phyloP scores from a whole-genome alignment of 2,113 vertebrate genomes.

The Heterotilapia buettikoferi region DNA sequence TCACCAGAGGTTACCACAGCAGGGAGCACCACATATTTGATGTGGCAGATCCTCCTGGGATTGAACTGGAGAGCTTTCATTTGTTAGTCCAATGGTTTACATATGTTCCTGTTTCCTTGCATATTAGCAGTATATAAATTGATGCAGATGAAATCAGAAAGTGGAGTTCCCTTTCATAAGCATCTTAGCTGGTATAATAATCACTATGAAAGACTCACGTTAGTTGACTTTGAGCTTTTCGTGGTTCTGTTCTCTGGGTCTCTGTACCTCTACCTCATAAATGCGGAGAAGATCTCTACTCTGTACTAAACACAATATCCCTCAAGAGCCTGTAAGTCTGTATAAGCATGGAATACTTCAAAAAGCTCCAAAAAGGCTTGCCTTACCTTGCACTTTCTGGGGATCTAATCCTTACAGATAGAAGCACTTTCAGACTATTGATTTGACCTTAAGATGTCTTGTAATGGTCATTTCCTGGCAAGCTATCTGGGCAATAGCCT shows the following conservation, averaged over 20 bases:
- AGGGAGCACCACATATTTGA: not conserved
- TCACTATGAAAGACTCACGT: not conserved
- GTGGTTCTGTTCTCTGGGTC: not conserved
- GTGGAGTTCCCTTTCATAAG: not conserved
- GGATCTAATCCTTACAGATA: constrained; percentile 33
- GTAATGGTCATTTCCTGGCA: constrained; percentile 10
- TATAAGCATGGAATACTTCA: not conserved
- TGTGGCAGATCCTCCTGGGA: not conserved
- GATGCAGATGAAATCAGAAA: not conserved
- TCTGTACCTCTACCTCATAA: not conserved
- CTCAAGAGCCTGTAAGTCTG: constrained; percentile 9
- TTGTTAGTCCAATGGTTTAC: not conserved
- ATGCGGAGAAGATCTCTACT: not conserved
- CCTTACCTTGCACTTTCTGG: not conserved
- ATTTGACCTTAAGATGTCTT: constrained; percentile 13
- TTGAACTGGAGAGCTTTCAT: not conserved
- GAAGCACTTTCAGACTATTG: constrained; percentile 32
- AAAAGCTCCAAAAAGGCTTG: not conserved
- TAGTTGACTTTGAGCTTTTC: not conserved
- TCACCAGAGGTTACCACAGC: not conserved
- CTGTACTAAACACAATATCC: constrained; percentile 22
- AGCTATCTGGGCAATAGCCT: not conserved
- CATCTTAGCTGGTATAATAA: not conserved
- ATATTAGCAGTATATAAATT: not conserved
- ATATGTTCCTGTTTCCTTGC: not conserved